A percentile compares a stretch with the other conserved stretches of the same genome.
Evolutionary conservation across 2,888 invertebrate species (phyloP).

Genomic region (Cryptus armator): DNA sequence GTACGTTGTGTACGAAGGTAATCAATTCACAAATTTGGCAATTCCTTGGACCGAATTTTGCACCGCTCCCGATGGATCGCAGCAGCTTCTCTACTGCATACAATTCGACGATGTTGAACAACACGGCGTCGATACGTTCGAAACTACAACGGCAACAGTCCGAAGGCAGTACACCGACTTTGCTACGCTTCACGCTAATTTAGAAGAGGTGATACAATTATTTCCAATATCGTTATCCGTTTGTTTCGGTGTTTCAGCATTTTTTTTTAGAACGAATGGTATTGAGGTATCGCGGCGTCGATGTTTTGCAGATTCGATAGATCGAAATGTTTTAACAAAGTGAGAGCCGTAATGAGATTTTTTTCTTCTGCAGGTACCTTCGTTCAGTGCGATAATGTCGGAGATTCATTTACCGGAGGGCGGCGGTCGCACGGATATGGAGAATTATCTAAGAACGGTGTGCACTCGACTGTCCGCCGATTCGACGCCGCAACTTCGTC

Average conservation of each 20-base stretch:
- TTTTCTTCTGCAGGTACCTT: conserved; percentile 68
- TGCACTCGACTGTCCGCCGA: conserved; percentile 79
- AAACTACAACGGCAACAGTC: conserved; percentile 82
- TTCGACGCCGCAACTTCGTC: conserved; percentile 79
- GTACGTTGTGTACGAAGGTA: conserved; percentile 79
- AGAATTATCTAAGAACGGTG: conserved; percentile 79
- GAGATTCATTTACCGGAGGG: conserved; percentile 81
- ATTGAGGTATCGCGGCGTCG: too few species aligned
- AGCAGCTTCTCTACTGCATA: conserved; percentile 82
- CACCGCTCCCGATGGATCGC: conserved; percentile 81
- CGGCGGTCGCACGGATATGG: conserved; percentile 81
- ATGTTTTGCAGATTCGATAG: background rate
- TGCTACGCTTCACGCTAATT: conserved; percentile 78
- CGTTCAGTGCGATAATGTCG: conserved; percentile 75
- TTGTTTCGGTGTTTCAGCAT: background rate
- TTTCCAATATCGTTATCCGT: background rate
- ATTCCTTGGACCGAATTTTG: conserved; percentile 82
- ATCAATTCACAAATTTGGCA: conserved; percentile 80
- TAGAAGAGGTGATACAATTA: conserved; percentile 76
- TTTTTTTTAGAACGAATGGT: background rate
- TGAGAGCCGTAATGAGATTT: background rate
- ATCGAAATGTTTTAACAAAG: background rate
- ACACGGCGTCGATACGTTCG: conserved; percentile 80
- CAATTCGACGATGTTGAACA: conserved; percentile 83
- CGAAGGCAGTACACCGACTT: conserved; percentile 81